phyloP scores from a whole-genome alignment of 2,113 vertebrate species.

The Chionis minor region DNA sequence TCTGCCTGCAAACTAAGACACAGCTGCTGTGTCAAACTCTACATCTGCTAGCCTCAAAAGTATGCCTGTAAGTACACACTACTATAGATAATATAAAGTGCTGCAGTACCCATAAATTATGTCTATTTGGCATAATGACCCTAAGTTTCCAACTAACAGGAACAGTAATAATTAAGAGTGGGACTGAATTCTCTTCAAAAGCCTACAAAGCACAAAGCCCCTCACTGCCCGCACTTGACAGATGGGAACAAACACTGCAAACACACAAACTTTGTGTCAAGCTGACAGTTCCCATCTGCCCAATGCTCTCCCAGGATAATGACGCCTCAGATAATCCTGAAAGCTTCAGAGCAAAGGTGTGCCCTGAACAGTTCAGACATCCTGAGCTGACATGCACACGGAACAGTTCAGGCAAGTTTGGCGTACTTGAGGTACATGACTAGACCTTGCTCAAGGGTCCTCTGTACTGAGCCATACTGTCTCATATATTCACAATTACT shows the following conservation, averaged over 20 bases:
- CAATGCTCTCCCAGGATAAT: neutral
- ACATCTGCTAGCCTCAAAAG: neutral
- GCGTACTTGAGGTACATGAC: rapidly evolving
- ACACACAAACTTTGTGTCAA: neutral
- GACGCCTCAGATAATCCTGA: neutral
- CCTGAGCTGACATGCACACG: neutral
- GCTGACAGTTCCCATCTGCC: neutral
- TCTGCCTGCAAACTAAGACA: neutral
- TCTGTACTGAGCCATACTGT: neutral
- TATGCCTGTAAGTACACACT: neutral
- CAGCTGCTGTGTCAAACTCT: neutral
- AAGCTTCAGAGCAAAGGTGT: neutral
- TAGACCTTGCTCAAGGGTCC: neutral
- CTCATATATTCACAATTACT: neutral
- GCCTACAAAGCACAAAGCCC: neutral
- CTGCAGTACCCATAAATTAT: neutral
- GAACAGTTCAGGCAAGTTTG: neutral
- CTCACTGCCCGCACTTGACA: neutral
- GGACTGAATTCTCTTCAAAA: neutral
- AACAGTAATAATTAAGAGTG: neutral
- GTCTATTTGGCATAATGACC: neutral
- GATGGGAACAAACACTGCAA: neutral
- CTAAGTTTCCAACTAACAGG: neutral
- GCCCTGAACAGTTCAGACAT: neutral
- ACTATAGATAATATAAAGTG: neutral